These are phyloP conservation scores for Coptotermes formosanus DNA, from an alignment of 1,140 invertebrate species.

Conservation along the genomic window DNA sequence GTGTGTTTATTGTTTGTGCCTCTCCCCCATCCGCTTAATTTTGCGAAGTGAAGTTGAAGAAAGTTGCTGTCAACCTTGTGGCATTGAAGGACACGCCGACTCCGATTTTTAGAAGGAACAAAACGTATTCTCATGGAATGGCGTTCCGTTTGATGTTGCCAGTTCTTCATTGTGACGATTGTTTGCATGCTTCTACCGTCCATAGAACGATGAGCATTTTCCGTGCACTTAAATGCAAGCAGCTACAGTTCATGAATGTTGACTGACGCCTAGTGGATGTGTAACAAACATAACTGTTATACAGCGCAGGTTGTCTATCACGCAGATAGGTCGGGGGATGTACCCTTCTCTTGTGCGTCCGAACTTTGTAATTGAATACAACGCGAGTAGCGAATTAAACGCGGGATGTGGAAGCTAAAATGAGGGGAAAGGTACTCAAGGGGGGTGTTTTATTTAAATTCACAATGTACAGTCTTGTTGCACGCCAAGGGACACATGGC, in stretches of 20 bases:
- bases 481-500: not conserved
- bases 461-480: not conserved
- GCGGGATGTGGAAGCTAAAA: not conserved
- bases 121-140: too few species aligned
- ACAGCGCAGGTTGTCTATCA: too few species aligned
- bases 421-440: not conserved
- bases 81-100: too few species aligned
- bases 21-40: too few species aligned
- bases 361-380: conserved; percentile 24
- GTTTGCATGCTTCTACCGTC: not conserved
- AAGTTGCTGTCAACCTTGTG: too few species aligned
- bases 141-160: not conserved
- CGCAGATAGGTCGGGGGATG: not conserved
- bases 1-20: too few species aligned
- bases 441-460: not conserved
- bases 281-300: too few species aligned
- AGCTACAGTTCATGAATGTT: not conserved
- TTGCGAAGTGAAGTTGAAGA: too few species aligned
- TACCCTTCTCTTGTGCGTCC: not conserved
- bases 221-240: not conserved
- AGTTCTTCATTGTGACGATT: not conserved
- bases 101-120: too few species aligned
- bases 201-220: not conserved
- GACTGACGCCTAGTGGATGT: not conserved
- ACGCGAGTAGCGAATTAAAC: conserved; percentile 23